These are phyloP conservation scores for Fistularia commersonii DNA, from an alignment of 2,797 vertebrate genomes.

Conservation along the genomic window DNA sequence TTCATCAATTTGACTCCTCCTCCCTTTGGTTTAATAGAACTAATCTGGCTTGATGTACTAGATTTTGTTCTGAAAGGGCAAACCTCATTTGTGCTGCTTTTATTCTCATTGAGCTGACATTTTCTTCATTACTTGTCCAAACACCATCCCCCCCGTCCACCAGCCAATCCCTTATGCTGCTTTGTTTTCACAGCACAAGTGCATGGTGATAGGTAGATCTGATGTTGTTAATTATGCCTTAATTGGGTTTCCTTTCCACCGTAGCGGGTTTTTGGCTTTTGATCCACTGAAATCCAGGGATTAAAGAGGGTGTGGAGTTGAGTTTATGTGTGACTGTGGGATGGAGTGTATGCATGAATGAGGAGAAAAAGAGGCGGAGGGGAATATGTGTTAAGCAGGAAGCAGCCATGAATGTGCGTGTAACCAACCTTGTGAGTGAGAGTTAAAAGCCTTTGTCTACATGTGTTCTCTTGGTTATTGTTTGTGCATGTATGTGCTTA, in stretches of 20 bases:
- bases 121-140: not conserved
- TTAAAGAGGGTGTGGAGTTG: constrained; percentile 22
- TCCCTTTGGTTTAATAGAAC: not conserved
- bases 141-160: not conserved
- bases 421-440: constrained; percentile 12
- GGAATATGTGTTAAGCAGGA: constrained; percentile 9
- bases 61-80: not conserved
- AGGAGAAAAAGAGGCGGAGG: constrained; percentile 5
- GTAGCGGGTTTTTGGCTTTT: constrained; percentile 25
- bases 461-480: no score
- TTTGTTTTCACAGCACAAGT: constrained; percentile 37
- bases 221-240: constrained; percentile 47
- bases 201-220: constrained; percentile 40
- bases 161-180: constrained; percentile 19
- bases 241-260: constrained; percentile 36
- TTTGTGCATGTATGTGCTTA: no score
- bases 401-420: constrained; percentile 10
- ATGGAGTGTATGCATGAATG: constrained; percentile 11
- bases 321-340: constrained; percentile 15
- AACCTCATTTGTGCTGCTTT: constrained; percentile 18
- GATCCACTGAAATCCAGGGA: constrained; percentile 31
- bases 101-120: constrained; percentile 27
- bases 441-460: no score
- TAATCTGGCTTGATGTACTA: no score
- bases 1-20: not conserved